A percentile compares a stretch with the other conserved stretches of the same genome.
Evolutionary conservation across 2,888 invertebrate genomes (phyloP).

Genomic region (Himalopsyche anomala): DNA sequence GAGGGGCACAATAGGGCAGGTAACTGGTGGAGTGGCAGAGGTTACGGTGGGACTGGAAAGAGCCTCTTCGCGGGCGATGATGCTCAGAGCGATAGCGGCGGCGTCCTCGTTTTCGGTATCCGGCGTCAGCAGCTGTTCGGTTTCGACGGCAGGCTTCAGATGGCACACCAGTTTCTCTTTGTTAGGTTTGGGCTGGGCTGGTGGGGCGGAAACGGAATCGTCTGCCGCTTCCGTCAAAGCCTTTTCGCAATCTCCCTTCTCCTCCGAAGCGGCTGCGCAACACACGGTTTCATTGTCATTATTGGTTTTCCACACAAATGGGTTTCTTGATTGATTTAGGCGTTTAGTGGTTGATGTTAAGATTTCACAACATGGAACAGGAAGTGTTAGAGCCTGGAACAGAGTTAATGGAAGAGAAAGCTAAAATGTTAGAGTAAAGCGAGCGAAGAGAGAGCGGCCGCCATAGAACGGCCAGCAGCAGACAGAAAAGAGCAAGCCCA

Average conservation of each 20-base stretch:
- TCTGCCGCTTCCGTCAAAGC: constrained; percentile 58
- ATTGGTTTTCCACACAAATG: constrained; percentile 63
- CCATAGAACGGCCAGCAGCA: constrained; percentile 18
- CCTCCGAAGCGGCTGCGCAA: constrained; percentile 74
- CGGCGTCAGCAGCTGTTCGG: constrained; percentile 74
- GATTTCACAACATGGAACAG: constrained; percentile 78
- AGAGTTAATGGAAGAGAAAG: constrained; percentile 76
- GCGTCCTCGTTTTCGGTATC: constrained; percentile 77
- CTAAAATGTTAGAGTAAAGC: constrained; percentile 75
- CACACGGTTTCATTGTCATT: constrained; percentile 74
- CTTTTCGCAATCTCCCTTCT: constrained; percentile 72
- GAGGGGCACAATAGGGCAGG: constrained; percentile 67
- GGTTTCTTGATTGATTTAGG: constrained; percentile 70
- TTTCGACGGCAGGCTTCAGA: constrained; percentile 71
- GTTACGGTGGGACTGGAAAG: constrained; percentile 71
- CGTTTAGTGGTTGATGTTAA: constrained; percentile 74
- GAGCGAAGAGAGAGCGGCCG: constrained; percentile 71
- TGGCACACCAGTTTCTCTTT: constrained; percentile 65
- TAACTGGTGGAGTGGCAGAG: constrained; percentile 69
- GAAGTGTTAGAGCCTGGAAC: constrained; percentile 79
- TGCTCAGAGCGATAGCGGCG: constrained; percentile 73
- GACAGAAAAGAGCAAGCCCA: constrained; percentile 55
- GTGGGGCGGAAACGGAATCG: constrained; percentile 40
- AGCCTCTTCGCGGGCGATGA: constrained; percentile 73
- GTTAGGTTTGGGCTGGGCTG: constrained; percentile 48